Base-by-base conservation (phyloP, 2,113 vertebrate genomes). In the Capreolus pygargus region DNA sequence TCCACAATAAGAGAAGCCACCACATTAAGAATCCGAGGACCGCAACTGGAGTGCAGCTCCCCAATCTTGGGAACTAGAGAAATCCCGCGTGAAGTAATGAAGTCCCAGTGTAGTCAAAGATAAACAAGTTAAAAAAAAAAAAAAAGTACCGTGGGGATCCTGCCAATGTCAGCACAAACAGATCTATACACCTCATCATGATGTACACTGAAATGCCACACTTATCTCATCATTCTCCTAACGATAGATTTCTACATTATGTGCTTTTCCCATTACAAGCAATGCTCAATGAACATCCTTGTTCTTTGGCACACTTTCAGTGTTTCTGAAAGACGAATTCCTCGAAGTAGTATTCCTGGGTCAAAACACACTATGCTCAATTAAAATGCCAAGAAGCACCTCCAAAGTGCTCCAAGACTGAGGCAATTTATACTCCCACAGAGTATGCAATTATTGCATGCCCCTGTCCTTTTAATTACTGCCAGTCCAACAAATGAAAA, bases 291-390 rank as follows among this genome's bases (percentile, higher is more conserved):
- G 47, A 92, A 45, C 9, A 93, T 36, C 54, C 30, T 67, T 43
- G 33, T 60, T 52, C 64, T 83, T 36, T 85, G 67, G 23, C 54
- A 89, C 3, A 16, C 55, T 86, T 76, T 54, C 54, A 74, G 90
- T 93, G 86, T n/a, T 93, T 94, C 57, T 96, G 54, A 76, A 95
- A 96, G 84, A 92, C 4, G 3, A 33, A n/a, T 87, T 93, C 93
- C 74, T 93, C 27, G 60, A 87, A 90, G 81, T 57, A 60, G 4
- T 82, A 90, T 52, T 70, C 82, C 16, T 57, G 39, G 30, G 54
- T 64, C 67, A 92, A 92, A 86, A 70, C 67, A 61, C 78, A 33
- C 6, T 43, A 61, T 7, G 52, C 30, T 21, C 57, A 39, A 74
- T 43, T 76, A 94, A 94, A 96, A 96, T 39, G 39, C 45, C 76